Evolutionary conservation across 2,888 invertebrate species (phyloP).

Genomic region (Helleia helle): DNA sequence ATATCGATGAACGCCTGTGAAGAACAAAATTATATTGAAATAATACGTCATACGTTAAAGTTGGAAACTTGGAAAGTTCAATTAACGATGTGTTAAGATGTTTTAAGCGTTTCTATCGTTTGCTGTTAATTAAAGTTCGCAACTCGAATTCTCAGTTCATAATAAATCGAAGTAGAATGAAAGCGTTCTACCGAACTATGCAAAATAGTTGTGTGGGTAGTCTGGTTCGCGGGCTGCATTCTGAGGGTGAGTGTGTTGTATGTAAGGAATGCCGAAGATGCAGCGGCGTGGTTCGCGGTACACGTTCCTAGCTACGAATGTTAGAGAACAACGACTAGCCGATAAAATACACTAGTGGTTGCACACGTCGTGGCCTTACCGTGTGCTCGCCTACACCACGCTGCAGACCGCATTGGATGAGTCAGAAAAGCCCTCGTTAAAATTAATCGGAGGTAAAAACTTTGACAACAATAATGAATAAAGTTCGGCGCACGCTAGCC

Average conservation of each 20-base stretch:
- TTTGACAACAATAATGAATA: slow-evolving; percentile 28
- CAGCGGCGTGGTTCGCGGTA: slow-evolving; percentile 35
- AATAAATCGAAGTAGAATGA: slow-evolving; percentile 26
- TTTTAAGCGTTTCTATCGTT: slow-evolving; percentile 6
- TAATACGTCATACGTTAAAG: neutral
- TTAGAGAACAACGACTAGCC: neutral
- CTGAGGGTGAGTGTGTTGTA: slow-evolving; percentile 59
- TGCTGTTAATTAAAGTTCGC: slow-evolving; percentile 7
- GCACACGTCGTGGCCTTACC: slow-evolving; percentile 40
- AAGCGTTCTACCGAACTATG: slow-evolving; percentile 43
- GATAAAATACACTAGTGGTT: neutral
- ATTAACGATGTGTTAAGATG: slow-evolving; percentile 6
- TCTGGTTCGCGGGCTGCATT: slow-evolving; percentile 54
- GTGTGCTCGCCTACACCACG: slow-evolving; percentile 50
- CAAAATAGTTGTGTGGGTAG: slow-evolving; percentile 52
- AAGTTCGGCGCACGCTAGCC: slow-evolving; percentile 53
- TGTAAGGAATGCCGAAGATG: slow-evolving; percentile 55
- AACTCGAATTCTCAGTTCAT: slow-evolving; percentile 12
- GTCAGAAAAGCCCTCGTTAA: slow-evolving; percentile 58
- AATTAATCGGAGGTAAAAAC: slow-evolving; percentile 30
- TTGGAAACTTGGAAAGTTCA: slow-evolving; percentile 7
- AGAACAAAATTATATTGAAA: slow-evolving; percentile 5
- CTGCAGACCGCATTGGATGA: slow-evolving; percentile 63
- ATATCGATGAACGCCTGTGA: slow-evolving; percentile 3
- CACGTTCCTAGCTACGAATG: slow-evolving; percentile 29